A percentile compares a stretch with the other conserved stretches of the same genome.
Evolutionary conservation across 2,888 invertebrate genomes (phyloP).

Genomic region (Tuta absoluta): DNA sequence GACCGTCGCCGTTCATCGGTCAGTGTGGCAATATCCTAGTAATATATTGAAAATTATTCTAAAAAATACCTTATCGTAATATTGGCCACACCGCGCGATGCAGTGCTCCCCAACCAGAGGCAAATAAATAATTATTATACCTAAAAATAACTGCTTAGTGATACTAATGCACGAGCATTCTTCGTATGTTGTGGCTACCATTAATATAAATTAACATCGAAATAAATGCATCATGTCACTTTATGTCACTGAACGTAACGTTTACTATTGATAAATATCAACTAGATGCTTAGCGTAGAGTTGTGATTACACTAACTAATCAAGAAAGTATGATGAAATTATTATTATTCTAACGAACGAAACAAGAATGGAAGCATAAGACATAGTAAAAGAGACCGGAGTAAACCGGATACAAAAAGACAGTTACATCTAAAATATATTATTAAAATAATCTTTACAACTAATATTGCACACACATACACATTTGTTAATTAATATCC

Average conservation of each 20-base stretch:
- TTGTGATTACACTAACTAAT: constrained; percentile 78
- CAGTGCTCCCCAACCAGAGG: constrained; percentile 50
- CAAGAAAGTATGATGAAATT: constrained; percentile 46
- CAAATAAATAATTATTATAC: constrained; percentile 69
- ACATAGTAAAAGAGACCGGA: constrained; percentile 39
- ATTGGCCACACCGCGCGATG: constrained; percentile 55
- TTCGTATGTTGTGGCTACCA: constrained; percentile 76
- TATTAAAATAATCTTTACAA: constrained; percentile 68
- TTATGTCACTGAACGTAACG: constrained; percentile 76
- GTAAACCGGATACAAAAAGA: constrained; percentile 46
- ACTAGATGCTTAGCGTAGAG: constrained; percentile 73
- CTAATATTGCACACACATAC: constrained; percentile 83
- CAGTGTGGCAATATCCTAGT: constrained; percentile 56
- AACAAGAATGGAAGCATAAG: constrained; percentile 69
- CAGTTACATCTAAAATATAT: constrained; percentile 63
- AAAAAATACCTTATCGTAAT: constrained; percentile 59
- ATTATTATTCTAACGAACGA: constrained; percentile 59
- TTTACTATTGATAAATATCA: constrained; percentile 63
- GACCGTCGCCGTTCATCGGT: constrained; percentile 45
- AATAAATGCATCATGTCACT: constrained; percentile 81
- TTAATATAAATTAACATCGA: constrained; percentile 79
- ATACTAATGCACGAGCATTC: constrained; percentile 74
- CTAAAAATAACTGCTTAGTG: constrained; percentile 72
- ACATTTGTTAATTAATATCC: constrained; percentile 72
- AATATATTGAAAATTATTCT: constrained; percentile 64